phyloP scores from a whole-genome alignment of 2,113 vertebrate genomes.

The Caranx ignobilis region DNA sequence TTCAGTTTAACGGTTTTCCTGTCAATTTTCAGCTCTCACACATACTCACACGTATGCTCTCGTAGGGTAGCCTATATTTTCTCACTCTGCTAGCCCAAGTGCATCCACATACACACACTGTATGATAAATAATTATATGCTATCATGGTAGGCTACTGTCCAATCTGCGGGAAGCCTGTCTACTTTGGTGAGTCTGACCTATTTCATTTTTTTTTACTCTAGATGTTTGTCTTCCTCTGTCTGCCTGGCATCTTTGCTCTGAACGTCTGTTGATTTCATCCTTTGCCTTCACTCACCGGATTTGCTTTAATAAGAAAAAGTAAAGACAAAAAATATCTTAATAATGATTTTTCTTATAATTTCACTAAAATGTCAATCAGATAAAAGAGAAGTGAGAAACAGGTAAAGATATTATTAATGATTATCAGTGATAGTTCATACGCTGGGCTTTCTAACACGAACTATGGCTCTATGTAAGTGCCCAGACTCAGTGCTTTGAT shows the following conservation, averaged over 20 bases:
- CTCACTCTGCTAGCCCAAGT: constrained; percentile 8
- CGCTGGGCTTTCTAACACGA: background rate
- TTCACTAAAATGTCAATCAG: background rate
- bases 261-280: background rate
- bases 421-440: background rate
- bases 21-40: constrained; percentile 50
- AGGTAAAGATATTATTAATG: background rate
- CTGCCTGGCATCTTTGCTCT: constrained; percentile 1
- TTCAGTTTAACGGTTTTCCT: constrained; percentile 66
- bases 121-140: constrained; percentile 51
- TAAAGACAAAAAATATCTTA: background rate
- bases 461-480: background rate
- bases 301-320: constrained; percentile 7
- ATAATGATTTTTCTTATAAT: background rate
- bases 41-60: background rate
- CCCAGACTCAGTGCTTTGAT: background rate
- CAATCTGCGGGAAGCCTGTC: constrained; percentile 87
- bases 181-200: constrained; percentile 86
- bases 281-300: background rate
- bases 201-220: constrained; percentile 23
- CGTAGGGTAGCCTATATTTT: constrained; percentile 2
- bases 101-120: constrained; percentile 23
- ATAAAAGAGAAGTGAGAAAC: background rate
- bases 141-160: constrained; percentile 87
- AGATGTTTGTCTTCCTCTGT: constrained; percentile 25